Conservation (phyloP, 2,113 vertebrate genomes). For the Solenodon paradoxus region DNA sequence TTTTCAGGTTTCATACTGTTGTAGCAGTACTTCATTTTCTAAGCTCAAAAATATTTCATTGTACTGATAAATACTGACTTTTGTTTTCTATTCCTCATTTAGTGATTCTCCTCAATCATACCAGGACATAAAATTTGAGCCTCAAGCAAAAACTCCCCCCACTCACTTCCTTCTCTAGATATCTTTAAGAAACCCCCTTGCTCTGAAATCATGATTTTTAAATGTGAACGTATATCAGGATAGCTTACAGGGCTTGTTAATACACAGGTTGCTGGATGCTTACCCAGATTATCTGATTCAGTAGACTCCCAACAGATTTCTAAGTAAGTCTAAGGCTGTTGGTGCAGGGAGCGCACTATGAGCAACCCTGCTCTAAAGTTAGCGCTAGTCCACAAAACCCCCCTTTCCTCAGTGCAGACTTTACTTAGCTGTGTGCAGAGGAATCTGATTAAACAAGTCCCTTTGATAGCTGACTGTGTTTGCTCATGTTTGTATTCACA, state of each 20-base stretch:
- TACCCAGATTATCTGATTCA: not conserved
- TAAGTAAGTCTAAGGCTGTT: not conserved
- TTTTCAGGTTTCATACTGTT: too few species aligned
- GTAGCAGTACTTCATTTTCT: too few species aligned
- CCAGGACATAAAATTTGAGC: not conserved
- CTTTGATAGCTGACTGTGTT: not conserved
- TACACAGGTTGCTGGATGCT: not conserved
- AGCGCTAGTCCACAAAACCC: not conserved
- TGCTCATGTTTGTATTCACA: conserved; percentile 22
- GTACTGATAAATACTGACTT: too few species aligned
- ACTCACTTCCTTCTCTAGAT: not conserved
- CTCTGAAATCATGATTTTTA: not conserved
- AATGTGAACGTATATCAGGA: not conserved
- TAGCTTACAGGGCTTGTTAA: not conserved
- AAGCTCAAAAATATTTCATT: too few species aligned
- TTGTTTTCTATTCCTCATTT: too few species aligned
- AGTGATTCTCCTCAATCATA: not conserved
- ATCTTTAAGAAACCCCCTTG: not conserved
- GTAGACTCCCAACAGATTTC: not conserved
- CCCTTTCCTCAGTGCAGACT: not conserved
- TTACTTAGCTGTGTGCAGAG: not conserved
- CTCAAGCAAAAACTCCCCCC: not conserved
- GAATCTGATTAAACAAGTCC: not conserved
- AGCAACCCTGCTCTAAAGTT: not conserved
- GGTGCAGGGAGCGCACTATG: not conserved